Percentiles rank a stretch among this genome's conserved stretches.
Conservation (phyloP, 2,797 vertebrate species). For the Microcaecilia unicolor region DNA sequence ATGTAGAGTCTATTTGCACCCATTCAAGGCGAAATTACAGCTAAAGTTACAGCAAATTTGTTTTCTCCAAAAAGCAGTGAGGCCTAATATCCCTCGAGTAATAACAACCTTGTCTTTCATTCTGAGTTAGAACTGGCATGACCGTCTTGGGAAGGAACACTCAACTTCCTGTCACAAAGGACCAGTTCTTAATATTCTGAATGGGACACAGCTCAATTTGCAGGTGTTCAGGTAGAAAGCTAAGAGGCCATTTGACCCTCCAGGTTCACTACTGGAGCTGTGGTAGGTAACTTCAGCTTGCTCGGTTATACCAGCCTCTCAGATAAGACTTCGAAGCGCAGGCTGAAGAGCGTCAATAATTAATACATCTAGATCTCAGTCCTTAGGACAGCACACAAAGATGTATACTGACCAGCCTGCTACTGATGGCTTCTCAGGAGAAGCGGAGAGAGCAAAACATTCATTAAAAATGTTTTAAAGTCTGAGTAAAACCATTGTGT, state of each 20-base stretch:
- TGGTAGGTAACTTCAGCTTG: conserved; percentile 65
- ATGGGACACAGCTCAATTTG: conserved; percentile 65
- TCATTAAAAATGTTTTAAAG: no score
- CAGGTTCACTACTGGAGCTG: conserved; percentile 32
- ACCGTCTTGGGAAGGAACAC: conserved; percentile 69
- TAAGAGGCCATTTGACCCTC: conserved; percentile 66
- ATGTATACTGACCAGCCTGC: conserved; percentile 30
- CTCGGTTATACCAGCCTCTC: conserved; percentile 56
- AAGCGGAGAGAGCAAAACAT: conserved; percentile 35
- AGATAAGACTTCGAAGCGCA: conserved; percentile 49
- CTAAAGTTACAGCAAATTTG: conserved; percentile 99
- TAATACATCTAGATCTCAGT: conserved; percentile 35
- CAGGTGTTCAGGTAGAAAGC: conserved; percentile 75
- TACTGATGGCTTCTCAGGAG: conserved; percentile 4
- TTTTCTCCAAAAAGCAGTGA: conserved; percentile 93
- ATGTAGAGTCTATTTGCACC: conserved; percentile 87
- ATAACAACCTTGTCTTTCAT: conserved; percentile 82
- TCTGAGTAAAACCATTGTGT: no score
- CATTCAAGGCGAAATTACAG: conserved; percentile 87
- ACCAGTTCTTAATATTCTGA: conserved; percentile 66
- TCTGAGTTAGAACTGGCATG: conserved; percentile 49
- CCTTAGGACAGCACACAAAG: conserved; percentile 17
- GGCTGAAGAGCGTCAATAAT: conserved; percentile 49
- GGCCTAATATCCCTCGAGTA: conserved; percentile 80
- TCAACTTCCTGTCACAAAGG: conserved; percentile 69